Evolutionary conservation across 2,888 invertebrate species (phyloP).

Genomic region (Axea sp.): DNA sequence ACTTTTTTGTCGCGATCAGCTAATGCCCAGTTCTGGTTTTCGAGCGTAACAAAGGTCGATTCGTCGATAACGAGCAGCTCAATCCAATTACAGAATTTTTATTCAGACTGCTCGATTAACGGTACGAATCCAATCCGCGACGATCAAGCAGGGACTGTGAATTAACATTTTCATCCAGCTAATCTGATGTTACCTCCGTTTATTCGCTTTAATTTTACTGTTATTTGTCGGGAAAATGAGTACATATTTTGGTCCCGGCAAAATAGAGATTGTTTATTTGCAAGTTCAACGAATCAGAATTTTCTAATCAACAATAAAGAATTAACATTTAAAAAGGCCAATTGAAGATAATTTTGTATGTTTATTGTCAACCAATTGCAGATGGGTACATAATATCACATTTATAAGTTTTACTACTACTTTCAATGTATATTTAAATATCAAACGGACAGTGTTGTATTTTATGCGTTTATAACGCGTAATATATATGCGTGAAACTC

Average conservation of each 20-base stretch:
- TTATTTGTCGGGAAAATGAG: conserved; percentile 22
- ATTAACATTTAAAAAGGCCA: too few relatives aligned
- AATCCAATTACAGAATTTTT: conserved; percentile 77
- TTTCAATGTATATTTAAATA: conserved; percentile 69
- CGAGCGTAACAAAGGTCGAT: conserved; percentile 74
- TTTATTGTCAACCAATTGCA: too few relatives aligned
- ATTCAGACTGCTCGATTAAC: conserved; percentile 69
- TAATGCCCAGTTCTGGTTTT: conserved; percentile 63
- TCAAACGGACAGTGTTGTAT: conserved; percentile 36
- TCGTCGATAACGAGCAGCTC: conserved; percentile 69
- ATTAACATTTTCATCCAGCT: conserved; percentile 48
- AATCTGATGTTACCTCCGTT: conserved; percentile 15
- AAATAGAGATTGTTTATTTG: conserved; percentile 14
- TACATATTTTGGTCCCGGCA: conserved; percentile 1
- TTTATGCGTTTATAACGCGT: conserved; percentile 50
- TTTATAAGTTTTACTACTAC: conserved; percentile 52
- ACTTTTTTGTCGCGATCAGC: conserved; percentile 56
- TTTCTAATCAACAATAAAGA: too few relatives aligned
- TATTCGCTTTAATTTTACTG: conserved; percentile 4
- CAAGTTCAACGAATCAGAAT: conserved; percentile 3
- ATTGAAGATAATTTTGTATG: too few relatives aligned
- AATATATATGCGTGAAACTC: conserved; percentile 66
- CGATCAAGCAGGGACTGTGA: conserved; percentile 31
- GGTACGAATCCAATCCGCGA: conserved; percentile 63
- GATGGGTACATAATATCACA: too few relatives aligned